Evolutionary conservation across 1,140 invertebrate genomes (phyloP).

Genomic region (Drosophila fuyamai): DNA sequence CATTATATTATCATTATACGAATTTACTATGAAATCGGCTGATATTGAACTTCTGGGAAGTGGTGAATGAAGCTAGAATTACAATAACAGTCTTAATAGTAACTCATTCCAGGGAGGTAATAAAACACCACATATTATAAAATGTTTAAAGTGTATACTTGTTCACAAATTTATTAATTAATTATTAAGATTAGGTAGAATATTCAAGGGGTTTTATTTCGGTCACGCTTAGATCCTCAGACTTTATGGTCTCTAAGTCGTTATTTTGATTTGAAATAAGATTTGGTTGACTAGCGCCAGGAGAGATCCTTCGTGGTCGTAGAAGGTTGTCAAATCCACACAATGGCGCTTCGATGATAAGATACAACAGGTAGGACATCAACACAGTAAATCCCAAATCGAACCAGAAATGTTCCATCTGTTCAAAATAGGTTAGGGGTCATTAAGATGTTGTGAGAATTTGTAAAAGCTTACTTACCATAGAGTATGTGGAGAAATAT

Average conservation of each 20-base stretch:
- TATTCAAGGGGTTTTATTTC: not conserved
- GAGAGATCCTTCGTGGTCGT: not conserved
- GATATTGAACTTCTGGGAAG: constrained; percentile 2
- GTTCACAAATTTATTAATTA: no score
- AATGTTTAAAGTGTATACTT: not conserved
- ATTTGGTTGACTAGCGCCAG: not conserved
- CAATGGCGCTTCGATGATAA: constrained; percentile 60
- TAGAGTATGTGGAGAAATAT: constrained; percentile 49
- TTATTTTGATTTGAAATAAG: not conserved
- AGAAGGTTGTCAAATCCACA: constrained; percentile 40
- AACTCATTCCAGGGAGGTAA: no score
- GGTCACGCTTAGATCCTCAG: not conserved
- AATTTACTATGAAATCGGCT: no score
- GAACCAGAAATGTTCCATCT: constrained; percentile 63
- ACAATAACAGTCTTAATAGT: no score
- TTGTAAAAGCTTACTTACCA: constrained; percentile 15
- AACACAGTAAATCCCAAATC: constrained; percentile 57
- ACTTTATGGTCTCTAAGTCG: not conserved
- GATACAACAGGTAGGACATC: constrained; percentile 44
- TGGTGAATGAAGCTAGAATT: constrained; percentile 1
- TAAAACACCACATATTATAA: no score
- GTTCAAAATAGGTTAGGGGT: not conserved
- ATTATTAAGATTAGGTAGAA: no score
- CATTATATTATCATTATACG: no score
- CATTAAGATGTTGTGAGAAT: fast-evolving